Base-by-base conservation (phyloP, 2,797 vertebrate species). In the Tadarida brasiliensis region DNA sequence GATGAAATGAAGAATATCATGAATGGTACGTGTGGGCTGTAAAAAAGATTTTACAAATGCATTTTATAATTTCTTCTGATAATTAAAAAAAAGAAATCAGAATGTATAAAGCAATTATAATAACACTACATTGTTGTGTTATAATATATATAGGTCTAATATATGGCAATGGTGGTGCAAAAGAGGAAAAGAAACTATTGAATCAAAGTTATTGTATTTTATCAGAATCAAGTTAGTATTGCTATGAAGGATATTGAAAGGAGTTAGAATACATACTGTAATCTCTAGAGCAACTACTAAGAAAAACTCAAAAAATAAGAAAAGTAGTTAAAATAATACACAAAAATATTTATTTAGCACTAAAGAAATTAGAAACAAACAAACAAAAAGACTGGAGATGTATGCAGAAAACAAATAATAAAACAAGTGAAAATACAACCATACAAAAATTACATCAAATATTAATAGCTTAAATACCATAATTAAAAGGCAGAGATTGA, bases 341-440 rank as follows among this genome's bases (percentile, higher is more conserved):
- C 3, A n/a, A 87, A 91, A 74, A 71, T 90, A 92, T 65, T 78
- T 65, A 39, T 56, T 82, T 90, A 92, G 3, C 1, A 67, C 17
- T 73, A 26, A 49, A 49, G 39, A 44, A 85, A 54, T 74, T 47
- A 65, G 39, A 70, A 82, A 68, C 17, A 70, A 74, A 68, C 17
- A 70, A 74, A 17, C 16, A 73, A 78, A 59, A 87, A 39, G 15
- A 57, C 1, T 26, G 10, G 9, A 65, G 2, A 39, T 3, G n/a
- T 3, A 54, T 56, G 39, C 11, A 63, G 26, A 94, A 90, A 78
- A 82, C 7, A 82, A 76, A 70, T 47, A 59, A 33, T n/a, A 56
- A 90, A 61, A 71, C 77, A 77, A 87, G 83, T 68, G 12, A 92
- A 89, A 90, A 82, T 56, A 22, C 6, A 93, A 35, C 54, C 15